Percentiles rank a stretch among this genome's conserved stretches.
These are phyloP conservation scores for Erinaceus europaeus DNA, from an alignment of 2,113 vertebrate genomes.

Conservation along the genomic window DNA sequence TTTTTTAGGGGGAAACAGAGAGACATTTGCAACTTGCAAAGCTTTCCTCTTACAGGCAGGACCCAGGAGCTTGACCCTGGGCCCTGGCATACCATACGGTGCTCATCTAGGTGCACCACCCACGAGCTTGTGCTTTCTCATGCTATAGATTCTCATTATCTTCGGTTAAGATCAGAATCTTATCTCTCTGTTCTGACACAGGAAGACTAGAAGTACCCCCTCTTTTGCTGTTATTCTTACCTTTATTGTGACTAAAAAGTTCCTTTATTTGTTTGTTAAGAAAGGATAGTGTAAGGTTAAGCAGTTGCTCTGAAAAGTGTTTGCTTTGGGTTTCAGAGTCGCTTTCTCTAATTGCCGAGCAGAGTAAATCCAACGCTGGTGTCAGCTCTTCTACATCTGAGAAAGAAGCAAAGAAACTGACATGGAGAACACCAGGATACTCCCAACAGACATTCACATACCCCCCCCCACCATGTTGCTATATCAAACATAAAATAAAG, in stretches of 20 bases:
- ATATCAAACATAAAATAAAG: background rate
- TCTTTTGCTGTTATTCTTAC: constrained; percentile 73
- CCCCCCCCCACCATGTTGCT: background rate
- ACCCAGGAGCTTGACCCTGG: no score
- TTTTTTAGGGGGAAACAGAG: no score
- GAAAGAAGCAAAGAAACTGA: constrained; percentile 30
- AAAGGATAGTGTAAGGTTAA: constrained; percentile 89
- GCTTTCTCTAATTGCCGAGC: constrained; percentile 88
- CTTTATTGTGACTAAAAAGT: constrained; percentile 78
- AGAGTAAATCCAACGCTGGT: constrained; percentile 92
- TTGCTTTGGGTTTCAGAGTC: constrained; percentile 91
- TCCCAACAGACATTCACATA: background rate
- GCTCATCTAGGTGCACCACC: no score
- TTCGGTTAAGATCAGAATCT: no score
- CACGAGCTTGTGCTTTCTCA: no score
- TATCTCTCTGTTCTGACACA: background rate
- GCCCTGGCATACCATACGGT: no score
- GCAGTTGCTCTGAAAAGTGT: constrained; percentile 94
- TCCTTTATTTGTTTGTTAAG: constrained; percentile 89
- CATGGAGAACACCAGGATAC: background rate
- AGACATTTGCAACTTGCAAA: no score
- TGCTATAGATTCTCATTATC: no score
- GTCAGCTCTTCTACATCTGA: constrained; percentile 89
- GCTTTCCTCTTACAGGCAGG: no score
- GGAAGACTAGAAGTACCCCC: fast-evolving